These are phyloP conservation scores for Chamaea fasciata DNA, from an alignment of 2,113 vertebrate species.

Conservation along the genomic window DNA sequence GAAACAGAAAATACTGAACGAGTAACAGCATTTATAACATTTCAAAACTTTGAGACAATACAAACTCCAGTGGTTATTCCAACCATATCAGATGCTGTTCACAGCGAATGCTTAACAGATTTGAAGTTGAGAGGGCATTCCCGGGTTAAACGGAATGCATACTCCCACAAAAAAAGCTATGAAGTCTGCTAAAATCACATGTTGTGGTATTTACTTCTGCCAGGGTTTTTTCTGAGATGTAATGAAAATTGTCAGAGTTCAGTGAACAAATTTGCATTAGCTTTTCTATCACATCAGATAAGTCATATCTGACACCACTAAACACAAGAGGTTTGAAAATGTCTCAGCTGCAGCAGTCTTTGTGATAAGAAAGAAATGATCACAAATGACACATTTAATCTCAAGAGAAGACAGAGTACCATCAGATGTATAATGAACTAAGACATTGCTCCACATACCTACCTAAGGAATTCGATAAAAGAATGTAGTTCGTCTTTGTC, in stretches of 20 bases:
- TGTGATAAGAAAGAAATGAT: not conserved
- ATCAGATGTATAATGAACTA: not conserved
- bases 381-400: not conserved
- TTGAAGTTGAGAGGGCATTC: not conserved
- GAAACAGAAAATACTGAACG: not conserved
- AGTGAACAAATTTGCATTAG: not conserved
- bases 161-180: not conserved
- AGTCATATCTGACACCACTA: not conserved
- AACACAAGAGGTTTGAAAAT: not conserved
- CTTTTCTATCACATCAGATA: not conserved
- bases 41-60: not conserved
- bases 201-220: not conserved
- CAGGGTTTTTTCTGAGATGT: not conserved
- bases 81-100: not conserved
- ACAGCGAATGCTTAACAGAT: not conserved
- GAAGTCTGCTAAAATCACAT: not conserved
- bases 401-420: not conserved
- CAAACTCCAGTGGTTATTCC: not conserved
- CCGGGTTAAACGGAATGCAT: not conserved
- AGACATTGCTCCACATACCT: not conserved
- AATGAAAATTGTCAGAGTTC: conserved; percentile 15
- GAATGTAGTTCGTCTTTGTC: not conserved
- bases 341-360: not conserved
- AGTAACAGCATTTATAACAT: not conserved
- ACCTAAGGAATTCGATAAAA: not conserved